A percentile compares a stretch with the other conserved stretches of the same genome.
These are phyloP conservation scores for Smutsia gigantea DNA, from an alignment of 2,797 vertebrate species.

Conservation along the genomic window DNA sequence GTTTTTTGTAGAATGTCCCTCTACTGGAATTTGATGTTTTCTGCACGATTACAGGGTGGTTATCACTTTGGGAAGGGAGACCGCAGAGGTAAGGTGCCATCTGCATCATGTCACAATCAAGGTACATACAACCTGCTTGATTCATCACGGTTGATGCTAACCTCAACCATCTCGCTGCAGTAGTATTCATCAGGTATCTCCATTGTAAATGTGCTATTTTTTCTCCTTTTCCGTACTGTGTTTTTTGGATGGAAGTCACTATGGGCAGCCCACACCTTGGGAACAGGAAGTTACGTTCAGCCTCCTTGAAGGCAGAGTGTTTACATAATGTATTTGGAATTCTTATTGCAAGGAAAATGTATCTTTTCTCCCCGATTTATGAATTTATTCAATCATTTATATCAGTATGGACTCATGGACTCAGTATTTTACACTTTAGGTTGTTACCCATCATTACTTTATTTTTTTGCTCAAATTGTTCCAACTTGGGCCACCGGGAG, in stretches of 20 bases:
- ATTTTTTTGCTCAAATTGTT: background rate
- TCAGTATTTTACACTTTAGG: background rate
- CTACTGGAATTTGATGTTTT: background rate
- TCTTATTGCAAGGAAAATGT: background rate
- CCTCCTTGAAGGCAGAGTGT: background rate
- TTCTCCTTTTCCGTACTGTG: too few species aligned
- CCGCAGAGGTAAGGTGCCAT: background rate
- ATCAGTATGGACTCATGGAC: too few species aligned
- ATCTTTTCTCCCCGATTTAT: background rate
- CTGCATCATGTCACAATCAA: background rate
- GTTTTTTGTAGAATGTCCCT: background rate
- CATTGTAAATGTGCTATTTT: fast-evolving
- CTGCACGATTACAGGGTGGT: background rate
- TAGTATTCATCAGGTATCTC: background rate
- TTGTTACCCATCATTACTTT: background rate
- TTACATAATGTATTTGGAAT: background rate
- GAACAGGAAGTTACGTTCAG: background rate
- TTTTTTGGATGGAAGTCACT: background rate
- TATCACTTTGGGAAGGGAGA: background rate
- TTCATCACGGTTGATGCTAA: fast-evolving
- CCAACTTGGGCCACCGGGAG: background rate
- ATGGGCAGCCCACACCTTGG: background rate
- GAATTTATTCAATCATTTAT: background rate
- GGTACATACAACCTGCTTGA: fast-evolving
- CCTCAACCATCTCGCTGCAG: background rate